Evolutionary conservation across 2,888 invertebrate genomes (phyloP).

Genomic region (Germaria angustata): DNA sequence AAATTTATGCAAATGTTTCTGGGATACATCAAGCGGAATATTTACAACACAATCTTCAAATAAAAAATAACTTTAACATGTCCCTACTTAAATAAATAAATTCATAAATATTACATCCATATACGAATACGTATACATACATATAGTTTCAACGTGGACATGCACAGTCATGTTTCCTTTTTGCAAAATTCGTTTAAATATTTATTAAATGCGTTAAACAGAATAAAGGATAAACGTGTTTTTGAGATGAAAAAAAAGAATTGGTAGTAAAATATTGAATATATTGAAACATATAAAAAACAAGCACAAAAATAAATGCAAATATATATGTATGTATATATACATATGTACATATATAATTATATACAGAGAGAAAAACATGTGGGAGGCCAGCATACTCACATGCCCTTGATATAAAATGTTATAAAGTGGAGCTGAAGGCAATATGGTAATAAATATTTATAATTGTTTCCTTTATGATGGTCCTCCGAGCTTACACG

Average conservation of each 20-base stretch:
- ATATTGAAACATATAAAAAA: constrained; percentile 35
- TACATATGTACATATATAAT: no score
- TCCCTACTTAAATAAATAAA: not conserved
- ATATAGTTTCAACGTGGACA: no score
- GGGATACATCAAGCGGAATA: constrained; percentile 49
- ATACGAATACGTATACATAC: not conserved
- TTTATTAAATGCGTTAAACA: constrained; percentile 64
- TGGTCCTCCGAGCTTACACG: no score
- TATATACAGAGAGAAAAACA: no score
- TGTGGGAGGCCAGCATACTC: no score
- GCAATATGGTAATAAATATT: no score
- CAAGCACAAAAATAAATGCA: not conserved
- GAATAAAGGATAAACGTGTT: constrained; percentile 52
- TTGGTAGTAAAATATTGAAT: constrained; percentile 25
- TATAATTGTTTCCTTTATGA: no score
- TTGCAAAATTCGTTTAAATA: constrained; percentile 59
- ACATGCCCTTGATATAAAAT: no score
- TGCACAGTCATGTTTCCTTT: constrained; percentile 22
- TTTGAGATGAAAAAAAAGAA: not conserved
- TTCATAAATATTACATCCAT: not conserved
- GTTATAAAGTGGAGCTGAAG: no score
- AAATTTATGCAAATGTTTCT: constrained; percentile 53
- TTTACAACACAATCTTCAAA: constrained; percentile 34
- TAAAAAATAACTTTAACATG: constrained; percentile 4
- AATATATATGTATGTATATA: no score